Evolutionary conservation across 2,888 invertebrate genomes (phyloP).

Genomic region (Melanchra persicariae): DNA sequence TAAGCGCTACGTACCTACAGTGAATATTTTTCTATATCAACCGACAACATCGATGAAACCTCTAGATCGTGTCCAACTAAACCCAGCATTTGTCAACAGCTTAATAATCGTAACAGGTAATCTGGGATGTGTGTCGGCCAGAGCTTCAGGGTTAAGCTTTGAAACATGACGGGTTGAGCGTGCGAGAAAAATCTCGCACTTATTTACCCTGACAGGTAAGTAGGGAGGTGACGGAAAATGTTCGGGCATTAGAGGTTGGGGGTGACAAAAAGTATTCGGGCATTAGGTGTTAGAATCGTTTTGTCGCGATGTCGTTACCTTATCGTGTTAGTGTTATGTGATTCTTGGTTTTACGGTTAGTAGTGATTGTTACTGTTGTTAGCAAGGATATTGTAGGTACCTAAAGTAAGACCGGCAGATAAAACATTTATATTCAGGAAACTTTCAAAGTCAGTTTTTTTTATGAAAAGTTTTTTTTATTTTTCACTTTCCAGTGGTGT

Average conservation of each 20-base stretch:
- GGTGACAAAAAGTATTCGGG: background rate
- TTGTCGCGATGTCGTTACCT: conserved; percentile 20
- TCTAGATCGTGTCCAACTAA: background rate
- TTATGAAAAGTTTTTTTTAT: too few species aligned
- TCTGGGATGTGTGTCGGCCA: conserved; percentile 57
- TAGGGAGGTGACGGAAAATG: conserved; percentile 19
- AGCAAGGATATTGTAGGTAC: too few species aligned
- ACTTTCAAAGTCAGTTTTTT: too few species aligned
- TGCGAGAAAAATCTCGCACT: conserved; percentile 57
- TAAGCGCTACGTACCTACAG: too few species aligned
- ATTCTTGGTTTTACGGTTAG: conserved; percentile 1
- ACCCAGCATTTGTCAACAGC: conserved; percentile 50
- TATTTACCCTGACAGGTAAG: conserved; percentile 28
- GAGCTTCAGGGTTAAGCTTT: conserved; percentile 59
- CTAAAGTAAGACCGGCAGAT: too few species aligned
- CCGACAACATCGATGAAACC: background rate
- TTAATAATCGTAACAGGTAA: conserved; percentile 62
- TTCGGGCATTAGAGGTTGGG: background rate
- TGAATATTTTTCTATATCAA: background rate
- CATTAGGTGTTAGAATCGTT: conserved; percentile 16
- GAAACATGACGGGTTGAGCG: conserved; percentile 53
- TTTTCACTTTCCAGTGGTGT: too few species aligned
- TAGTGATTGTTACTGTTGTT: background rate
- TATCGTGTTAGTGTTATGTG: conserved; percentile 29
- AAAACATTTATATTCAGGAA: too few species aligned